phyloP scores from a whole-genome alignment of 2,113 vertebrate genomes.

The Trogon melanurus region DNA sequence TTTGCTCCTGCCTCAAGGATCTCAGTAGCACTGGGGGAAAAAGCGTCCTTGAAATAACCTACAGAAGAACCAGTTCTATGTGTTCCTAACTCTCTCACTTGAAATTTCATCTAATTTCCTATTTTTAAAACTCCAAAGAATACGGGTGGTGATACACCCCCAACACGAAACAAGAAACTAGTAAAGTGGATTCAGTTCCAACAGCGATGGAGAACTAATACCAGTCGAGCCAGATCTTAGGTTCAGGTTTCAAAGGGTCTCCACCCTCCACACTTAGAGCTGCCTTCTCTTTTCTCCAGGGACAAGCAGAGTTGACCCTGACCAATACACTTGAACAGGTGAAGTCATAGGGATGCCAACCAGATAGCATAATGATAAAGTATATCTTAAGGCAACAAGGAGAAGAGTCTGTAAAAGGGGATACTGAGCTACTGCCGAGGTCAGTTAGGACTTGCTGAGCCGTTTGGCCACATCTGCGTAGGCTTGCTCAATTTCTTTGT shows the following conservation, averaged over 20 bases:
- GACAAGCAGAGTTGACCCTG: neutral
- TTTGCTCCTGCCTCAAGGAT: neutral
- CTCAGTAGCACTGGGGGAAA: neutral
- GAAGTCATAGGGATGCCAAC: conserved; percentile 32
- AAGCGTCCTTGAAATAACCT: neutral
- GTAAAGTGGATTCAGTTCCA: neutral
- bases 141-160: neutral
- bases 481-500: conserved; percentile 91
- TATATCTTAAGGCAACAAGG: conserved; percentile 53
- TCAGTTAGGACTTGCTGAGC: conserved; percentile 84
- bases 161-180: neutral
- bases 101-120: neutral
- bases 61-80: neutral
- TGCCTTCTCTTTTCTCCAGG: neutral
- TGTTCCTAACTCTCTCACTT: neutral
- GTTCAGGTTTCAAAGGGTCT: conserved; percentile 9
- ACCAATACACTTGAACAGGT: neutral
- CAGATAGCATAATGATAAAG: neutral
- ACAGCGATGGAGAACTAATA: conserved; percentile 33
- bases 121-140: neutral
- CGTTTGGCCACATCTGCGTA: conserved; percentile 92
- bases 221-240: neutral
- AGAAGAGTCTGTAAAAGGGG: conserved; percentile 52
- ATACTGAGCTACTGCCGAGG: neutral
- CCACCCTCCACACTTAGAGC: neutral